Conservation (phyloP, 2,113 vertebrate species). For the Prinia subflava region DNA sequence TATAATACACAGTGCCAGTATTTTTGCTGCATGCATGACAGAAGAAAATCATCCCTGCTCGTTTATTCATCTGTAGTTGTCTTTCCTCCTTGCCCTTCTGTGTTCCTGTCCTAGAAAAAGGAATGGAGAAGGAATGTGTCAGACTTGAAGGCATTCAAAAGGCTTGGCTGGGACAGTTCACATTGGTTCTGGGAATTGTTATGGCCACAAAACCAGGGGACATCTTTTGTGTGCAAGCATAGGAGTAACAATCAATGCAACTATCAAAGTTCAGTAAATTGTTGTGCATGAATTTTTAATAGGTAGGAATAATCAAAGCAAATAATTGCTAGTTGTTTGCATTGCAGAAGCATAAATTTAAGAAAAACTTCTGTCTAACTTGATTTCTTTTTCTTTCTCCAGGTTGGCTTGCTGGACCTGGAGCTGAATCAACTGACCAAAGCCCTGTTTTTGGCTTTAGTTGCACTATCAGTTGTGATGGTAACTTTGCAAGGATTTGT, state of each 20-base stretch:
- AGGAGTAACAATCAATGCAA: neutral
- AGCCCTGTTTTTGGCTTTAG: slow-evolving; percentile 92
- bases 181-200: neutral
- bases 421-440: slow-evolving; percentile 96
- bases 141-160: neutral
- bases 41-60: neutral
- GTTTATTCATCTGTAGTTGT: neutral
- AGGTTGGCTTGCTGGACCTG: slow-evolving; percentile 93
- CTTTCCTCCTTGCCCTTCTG: neutral
- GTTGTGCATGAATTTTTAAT: neutral
- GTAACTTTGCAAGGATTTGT: slow-evolving; percentile 94
- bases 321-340: neutral
- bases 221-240: neutral
- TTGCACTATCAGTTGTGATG: slow-evolving; percentile 91
- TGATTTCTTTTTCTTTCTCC: neutral
- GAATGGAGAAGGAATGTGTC: neutral
- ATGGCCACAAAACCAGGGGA: neutral
- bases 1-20: too few species aligned
- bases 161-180: neutral
- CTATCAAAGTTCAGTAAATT: neutral
- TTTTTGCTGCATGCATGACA: neutral
- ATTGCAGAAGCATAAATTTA: neutral
- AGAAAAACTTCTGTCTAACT: neutral
- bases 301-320: neutral
- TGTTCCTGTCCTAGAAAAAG: neutral